Conservation (phyloP, 2,888 invertebrate species). For the Pristionchus japonicus region DNA sequence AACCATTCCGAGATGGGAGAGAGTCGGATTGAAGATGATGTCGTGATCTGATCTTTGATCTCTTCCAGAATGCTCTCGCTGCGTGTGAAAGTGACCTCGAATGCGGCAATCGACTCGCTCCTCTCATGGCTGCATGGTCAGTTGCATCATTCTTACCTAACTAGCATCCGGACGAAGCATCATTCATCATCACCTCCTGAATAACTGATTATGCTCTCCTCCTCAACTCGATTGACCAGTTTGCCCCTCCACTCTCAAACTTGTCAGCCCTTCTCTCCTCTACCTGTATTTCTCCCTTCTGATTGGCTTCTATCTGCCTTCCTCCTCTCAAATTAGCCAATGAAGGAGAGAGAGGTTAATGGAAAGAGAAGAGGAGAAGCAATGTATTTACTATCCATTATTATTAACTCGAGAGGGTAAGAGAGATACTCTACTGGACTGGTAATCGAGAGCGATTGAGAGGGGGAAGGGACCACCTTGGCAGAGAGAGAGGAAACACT, state of each 20-base stretch:
- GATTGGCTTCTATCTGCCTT: constrained; percentile 36
- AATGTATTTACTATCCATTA: not conserved
- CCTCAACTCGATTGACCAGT: constrained; percentile 12
- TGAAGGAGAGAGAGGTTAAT: constrained; percentile 27
- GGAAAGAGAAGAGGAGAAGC: not conserved
- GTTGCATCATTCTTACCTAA: constrained; percentile 21
- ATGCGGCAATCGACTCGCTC: constrained; percentile 72
- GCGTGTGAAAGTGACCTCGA: constrained; percentile 73
- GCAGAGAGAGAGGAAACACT: not conserved
- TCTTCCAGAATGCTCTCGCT: constrained; percentile 60
- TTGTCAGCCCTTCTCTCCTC: constrained; percentile 3
- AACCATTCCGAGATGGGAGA: not conserved
- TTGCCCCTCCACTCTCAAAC: not conserved
- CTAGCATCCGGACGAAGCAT: not conserved
- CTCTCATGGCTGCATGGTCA: constrained; percentile 73
- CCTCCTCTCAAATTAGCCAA: not conserved
- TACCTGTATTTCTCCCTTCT: not conserved
- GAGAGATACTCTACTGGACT: not conserved
- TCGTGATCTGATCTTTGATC: not conserved
- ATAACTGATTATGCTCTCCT: not conserved
- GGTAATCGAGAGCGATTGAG: not conserved
- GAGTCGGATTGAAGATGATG: not conserved
- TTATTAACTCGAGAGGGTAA: constrained; percentile 19
- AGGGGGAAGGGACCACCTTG: not conserved
- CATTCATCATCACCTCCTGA: not conserved